Evolutionary conservation across 2,888 invertebrate genomes (phyloP).

Genomic region (Lasioglossum lativentre): DNA sequence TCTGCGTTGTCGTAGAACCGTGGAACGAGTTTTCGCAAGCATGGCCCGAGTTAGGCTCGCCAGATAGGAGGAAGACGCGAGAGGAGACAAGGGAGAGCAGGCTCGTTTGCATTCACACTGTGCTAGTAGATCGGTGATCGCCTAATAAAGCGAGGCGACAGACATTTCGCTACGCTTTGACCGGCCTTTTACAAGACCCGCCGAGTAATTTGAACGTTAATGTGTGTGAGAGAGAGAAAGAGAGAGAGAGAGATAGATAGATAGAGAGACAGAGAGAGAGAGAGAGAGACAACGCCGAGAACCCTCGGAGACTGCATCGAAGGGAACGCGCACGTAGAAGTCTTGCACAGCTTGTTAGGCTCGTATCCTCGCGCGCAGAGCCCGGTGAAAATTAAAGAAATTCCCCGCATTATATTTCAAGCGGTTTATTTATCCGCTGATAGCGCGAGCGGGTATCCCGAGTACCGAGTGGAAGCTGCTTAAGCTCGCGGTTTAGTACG

Average conservation of each 20-base stretch:
- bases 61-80: conserved; percentile 46
- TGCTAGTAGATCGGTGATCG: conserved; percentile 61
- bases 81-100: conserved; percentile 16
- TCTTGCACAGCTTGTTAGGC: conserved; percentile 36
- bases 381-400: conserved; percentile 27
- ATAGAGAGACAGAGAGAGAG: conserved; percentile 17
- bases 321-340: conserved; percentile 34
- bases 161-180: conserved; percentile 59
- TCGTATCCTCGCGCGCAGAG: background rate
- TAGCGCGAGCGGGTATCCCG: background rate
- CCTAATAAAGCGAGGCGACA: conserved; percentile 75
- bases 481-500: background rate
- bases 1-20: conserved; percentile 31
- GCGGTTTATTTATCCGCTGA: conserved; percentile 46
- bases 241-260: conserved; percentile 20
- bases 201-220: conserved; percentile 56
- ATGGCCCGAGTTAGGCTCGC: conserved; percentile 58
- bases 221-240: too few species aligned
- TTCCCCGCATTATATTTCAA: conserved; percentile 41
- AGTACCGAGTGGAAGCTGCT: background rate
- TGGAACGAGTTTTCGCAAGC: conserved; percentile 80
- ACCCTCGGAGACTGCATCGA: background rate
- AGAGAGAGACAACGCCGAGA: background rate
- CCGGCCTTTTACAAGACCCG: conserved; percentile 55
- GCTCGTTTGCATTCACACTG: conserved; percentile 61